These are phyloP conservation scores for Diceros bicornis DNA, from an alignment of 2,797 vertebrate genomes.

Conservation along the genomic window DNA sequence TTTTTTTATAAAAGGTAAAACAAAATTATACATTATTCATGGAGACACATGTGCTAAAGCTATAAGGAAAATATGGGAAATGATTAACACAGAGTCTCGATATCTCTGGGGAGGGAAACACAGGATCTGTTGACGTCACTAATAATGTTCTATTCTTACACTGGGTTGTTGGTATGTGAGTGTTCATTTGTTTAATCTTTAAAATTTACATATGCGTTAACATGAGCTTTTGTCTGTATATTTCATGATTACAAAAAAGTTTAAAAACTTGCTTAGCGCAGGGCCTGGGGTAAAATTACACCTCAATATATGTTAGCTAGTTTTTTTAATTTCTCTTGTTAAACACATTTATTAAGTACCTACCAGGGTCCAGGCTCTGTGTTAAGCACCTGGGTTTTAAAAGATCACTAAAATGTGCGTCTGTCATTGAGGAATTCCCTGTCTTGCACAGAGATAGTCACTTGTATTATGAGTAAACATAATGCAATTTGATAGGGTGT, in stretches of 20 bases:
- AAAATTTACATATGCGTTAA: background rate
- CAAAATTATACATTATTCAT: background rate
- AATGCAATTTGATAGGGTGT: background rate
- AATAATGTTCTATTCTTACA: background rate
- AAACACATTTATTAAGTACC: background rate
- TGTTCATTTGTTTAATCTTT: background rate
- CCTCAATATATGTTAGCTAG: background rate
- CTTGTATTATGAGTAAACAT: background rate
- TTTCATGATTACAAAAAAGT: background rate
- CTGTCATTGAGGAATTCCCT: background rate
- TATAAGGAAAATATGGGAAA: background rate
- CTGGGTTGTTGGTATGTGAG: background rate
- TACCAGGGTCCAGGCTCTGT: background rate
- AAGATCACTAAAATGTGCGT: background rate
- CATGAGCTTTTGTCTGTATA: background rate
- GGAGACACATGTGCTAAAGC: background rate
- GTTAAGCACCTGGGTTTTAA: background rate
- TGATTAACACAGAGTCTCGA: background rate
- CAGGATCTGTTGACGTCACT: background rate
- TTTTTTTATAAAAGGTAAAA: background rate
- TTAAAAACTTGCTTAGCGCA: background rate
- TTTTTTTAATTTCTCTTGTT: background rate
- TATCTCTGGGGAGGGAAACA: background rate
- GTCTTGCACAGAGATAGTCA: background rate
- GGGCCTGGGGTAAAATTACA: background rate